These are phyloP conservation scores for Pandemis cinnamomeana DNA, from an alignment of 2,888 invertebrate genomes.

Conservation along the genomic window DNA sequence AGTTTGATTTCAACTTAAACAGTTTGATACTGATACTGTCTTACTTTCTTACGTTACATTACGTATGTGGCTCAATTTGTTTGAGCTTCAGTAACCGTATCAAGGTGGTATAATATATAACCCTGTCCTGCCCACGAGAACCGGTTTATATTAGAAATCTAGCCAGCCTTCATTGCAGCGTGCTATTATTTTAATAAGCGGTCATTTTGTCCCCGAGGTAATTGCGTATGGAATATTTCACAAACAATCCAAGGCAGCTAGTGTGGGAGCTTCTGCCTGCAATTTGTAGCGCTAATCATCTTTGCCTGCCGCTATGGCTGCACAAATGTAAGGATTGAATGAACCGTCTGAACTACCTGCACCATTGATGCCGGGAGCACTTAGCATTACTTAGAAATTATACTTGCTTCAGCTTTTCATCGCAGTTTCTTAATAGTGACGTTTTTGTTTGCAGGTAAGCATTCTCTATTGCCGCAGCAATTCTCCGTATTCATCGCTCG, in stretches of 20 bases:
- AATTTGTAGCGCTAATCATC: constrained; percentile 18
- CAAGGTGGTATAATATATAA: constrained; percentile 20
- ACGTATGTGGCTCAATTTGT: not conserved
- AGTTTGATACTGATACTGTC: not conserved
- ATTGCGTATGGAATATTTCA: constrained; percentile 58
- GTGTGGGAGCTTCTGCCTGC: constrained; percentile 31
- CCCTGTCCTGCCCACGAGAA: constrained; percentile 31
- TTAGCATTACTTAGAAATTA: not conserved
- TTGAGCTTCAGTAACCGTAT: constrained; percentile 27
- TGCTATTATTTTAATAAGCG: constrained; percentile 75
- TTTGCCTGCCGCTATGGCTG: constrained; percentile 5
- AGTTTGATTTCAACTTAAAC: not conserved
- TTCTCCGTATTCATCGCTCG: constrained; percentile 12
- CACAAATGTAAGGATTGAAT: constrained; percentile 10
- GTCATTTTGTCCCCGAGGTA: constrained; percentile 70
- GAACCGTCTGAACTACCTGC: not conserved
- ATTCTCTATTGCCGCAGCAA: constrained; percentile 18
- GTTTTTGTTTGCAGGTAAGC: constrained; percentile 63
- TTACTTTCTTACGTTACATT: not conserved
- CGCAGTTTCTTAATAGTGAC: not conserved
- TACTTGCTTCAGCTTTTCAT: not conserved
- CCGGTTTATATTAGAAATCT: constrained; percentile 61
- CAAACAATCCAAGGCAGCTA: constrained; percentile 43
- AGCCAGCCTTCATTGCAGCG: constrained; percentile 54
- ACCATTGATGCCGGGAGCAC: constrained; percentile 3